phyloP scores from a whole-genome alignment of 2,797 vertebrate genomes.

The Channa striata region DNA sequence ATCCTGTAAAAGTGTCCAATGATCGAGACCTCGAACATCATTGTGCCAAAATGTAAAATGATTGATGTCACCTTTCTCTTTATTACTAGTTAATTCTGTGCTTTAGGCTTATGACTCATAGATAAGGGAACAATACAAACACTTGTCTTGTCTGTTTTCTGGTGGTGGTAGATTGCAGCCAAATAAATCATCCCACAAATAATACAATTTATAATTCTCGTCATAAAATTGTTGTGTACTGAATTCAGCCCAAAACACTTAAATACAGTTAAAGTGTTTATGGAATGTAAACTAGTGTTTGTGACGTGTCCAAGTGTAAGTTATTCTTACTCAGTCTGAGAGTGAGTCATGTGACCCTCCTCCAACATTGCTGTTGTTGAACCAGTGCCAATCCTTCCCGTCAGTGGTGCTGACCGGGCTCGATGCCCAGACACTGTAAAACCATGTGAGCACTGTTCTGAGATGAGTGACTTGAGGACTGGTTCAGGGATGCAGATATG shows the following conservation, averaged over 20 bases:
- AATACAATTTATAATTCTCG: conserved; percentile 24
- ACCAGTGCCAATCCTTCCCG: conserved; percentile 35
- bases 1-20: neutral
- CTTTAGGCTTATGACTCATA: conserved; percentile 27
- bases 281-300: no score
- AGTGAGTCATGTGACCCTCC: conserved; percentile 56
- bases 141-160: conserved; percentile 16
- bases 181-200: conserved; percentile 16
- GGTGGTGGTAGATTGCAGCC: conserved; percentile 11
- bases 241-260: no score
- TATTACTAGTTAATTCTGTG: conserved; percentile 17
- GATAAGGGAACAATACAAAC: conserved; percentile 37
- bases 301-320: conserved; percentile 26
- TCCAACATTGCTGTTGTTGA: conserved; percentile 31
- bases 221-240: conserved; percentile 26
- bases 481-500: neutral
- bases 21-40: no score
- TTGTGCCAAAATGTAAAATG: no score
- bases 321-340: conserved; percentile 7
- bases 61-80: conserved; percentile 49
- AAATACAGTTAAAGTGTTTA: no score
- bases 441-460: conserved; percentile 8
- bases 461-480: conserved; percentile 24
- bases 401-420: conserved; percentile 35
- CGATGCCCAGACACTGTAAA: conserved; percentile 35